phyloP scores from a whole-genome alignment of 2,888 invertebrate genomes.

The Teinopalpus imperialis region DNA sequence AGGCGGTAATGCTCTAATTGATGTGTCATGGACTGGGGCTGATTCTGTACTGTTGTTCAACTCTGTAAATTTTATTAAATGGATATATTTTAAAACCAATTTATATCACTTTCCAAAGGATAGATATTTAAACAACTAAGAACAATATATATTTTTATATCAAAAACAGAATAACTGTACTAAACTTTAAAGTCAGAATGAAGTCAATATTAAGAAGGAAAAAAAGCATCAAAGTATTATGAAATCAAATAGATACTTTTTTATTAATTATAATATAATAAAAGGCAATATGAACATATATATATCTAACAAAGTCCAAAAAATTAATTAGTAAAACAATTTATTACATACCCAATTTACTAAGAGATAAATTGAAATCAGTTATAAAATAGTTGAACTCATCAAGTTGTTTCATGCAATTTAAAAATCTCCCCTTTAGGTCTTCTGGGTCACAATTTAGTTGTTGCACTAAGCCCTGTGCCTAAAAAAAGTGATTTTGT shows the following conservation, averaged over 20 bases:
- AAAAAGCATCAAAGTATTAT: no score
- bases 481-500: no score
- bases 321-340: no score
- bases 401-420: conserved; percentile 63
- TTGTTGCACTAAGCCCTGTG: conserved; percentile 50
- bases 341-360: conserved; percentile 51
- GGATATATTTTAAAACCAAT: neutral
- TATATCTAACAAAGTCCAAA: no score
- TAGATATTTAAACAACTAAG: no score
- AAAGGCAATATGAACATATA: no score
- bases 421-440: conserved; percentile 62
- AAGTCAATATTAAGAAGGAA: no score
- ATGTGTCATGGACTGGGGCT: conserved; percentile 56
- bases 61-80: conserved; percentile 39
- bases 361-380: conserved; percentile 61
- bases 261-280: no score
- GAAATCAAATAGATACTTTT: no score
- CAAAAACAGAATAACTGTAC: no score
- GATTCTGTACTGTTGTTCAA: conserved; percentile 39
- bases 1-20: conserved; percentile 31
- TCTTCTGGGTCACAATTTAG: conserved; percentile 66
- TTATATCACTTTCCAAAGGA: neutral
- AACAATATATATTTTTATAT: no score
- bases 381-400: conserved; percentile 68
- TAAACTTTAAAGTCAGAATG: no score